phyloP scores from a whole-genome alignment of 1,140 invertebrate genomes.

The Eulimnadia texana region DNA sequence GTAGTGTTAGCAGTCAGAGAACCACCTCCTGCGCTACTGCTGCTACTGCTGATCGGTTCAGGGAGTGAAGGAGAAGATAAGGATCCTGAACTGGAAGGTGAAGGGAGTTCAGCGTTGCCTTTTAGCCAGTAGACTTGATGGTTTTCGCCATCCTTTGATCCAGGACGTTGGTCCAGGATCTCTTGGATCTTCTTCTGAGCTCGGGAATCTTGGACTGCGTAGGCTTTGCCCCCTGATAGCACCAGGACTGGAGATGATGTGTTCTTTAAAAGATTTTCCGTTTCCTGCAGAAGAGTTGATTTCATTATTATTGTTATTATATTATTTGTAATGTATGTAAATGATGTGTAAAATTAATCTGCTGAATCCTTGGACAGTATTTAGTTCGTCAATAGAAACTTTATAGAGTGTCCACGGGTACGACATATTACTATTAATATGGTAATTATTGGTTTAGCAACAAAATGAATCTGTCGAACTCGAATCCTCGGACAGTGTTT shows the following conservation, averaged over 20 bases:
- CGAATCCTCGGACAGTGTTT: too few relatives aligned
- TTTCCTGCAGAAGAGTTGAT: not conserved
- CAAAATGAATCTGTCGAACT: too few relatives aligned
- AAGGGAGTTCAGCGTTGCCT: too few relatives aligned
- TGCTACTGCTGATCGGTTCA: not conserved
- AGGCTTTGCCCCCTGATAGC: slow-evolving; percentile 4
- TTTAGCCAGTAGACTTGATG: slow-evolving; percentile 9
- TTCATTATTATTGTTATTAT: not conserved
- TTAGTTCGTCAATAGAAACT: too few relatives aligned
- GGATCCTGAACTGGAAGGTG: not conserved
- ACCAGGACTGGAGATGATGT: not conserved
- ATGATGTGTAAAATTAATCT: too few relatives aligned
- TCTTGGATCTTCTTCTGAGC: slow-evolving; percentile 2
- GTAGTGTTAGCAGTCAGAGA: not conserved
- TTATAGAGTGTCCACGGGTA: too few relatives aligned
- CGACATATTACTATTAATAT: too few relatives aligned
- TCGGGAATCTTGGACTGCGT: not conserved
- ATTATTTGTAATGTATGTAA: not conserved
- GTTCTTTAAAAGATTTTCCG: not conserved
- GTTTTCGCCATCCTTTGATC: not conserved
- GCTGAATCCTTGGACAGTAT: too few relatives aligned
- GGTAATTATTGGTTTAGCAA: too few relatives aligned
- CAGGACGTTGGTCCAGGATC: not conserved
- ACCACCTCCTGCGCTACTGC: not conserved
- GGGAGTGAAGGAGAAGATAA: not conserved